Base-by-base conservation (phyloP, 1,140 invertebrate genomes). In the Bombus terrestris region DNA sequence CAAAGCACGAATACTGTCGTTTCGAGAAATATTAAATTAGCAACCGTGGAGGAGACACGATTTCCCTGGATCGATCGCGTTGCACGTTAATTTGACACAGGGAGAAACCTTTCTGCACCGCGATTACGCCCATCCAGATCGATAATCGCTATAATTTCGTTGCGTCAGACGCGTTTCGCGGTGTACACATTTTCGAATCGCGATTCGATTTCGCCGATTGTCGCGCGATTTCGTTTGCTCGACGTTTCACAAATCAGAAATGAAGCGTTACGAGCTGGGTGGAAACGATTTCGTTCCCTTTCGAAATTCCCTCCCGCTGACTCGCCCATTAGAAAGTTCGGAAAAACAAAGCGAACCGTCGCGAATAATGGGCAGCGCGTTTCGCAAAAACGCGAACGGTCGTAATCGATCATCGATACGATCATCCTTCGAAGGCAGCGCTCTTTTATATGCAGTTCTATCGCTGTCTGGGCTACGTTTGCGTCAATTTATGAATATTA, bases 141-240 rank as follows among this genome's bases (percentile, higher is more conserved):
- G 43, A 80, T 81, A 81, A 85, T 85, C 83, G 59, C 83, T 74
- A 41, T 85, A 85, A 85, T 85, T 85, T 57, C 78, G 71, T 85
- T 81, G 81, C 78, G 41, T 81, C 69, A 73, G 25, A 39, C 5
- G 15, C 39, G 69, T 72, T 43, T 71, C 69, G 39, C 69, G 25
- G 37, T 4, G 1, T 13, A 25, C 39, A 41, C 28, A 15, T 75
- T 32, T 68, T 25, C 66, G 37, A 66, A 28, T n/a, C 43, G 32
- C 47, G 74, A 39, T 35, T 77, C 57, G 74, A 76, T 79, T 79
- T 79, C 77, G 74, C 74, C 43, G 53, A 75, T 75, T n/a, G 73
- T 57, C 47, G 59, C 62, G 47, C 47, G 47, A 53, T 53, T 53
- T 53, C 47, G 47, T 53, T 53, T 22, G 47, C 47, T 53, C 47